Base-by-base conservation (phyloP, 1,140 invertebrate genomes). In the Tetraneura akinire region DNA sequence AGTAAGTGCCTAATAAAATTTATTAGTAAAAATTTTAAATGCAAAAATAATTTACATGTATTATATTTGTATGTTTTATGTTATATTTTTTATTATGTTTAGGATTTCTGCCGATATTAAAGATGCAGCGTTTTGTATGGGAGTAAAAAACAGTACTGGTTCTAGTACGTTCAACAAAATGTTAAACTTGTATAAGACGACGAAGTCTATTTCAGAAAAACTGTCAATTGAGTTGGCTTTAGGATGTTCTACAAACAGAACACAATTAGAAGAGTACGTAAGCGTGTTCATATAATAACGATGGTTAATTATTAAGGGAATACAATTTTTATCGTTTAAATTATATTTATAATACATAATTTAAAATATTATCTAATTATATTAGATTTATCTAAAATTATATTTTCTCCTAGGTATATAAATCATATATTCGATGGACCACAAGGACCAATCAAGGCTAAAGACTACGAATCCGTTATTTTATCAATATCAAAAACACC, bases 131-230 rank as follows among this genome's bases (percentile, higher is more conserved):
- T 68, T 71, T 10, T 82, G 81, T 29, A 80, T 62, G 3, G 80
- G 62, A 42, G 66, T 82, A 26, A 80, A 42, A 66, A 23, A 29
- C 42, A 68, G 68, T 9, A 78, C 57, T 14, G 32, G 47, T 2
- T 49, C 68, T 11, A 21, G 3, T n/a, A 37, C 49, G 2, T 82
- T 80, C 66, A 68, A 62, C 3, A 49, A 42, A 16, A 26, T 82
- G 47, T 82, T 80, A 70, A 14, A 80, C 11, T 62, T 71, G 26
- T 80, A 80, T 21, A 45, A 18, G 3, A 80, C 18, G 23, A 60
- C 81, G 18, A 64, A 74, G 47, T 37, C 71, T 23, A 51, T 80
- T 18, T 76, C 80, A 23, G 81, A 82, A 66, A 80, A 71, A 37
- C 47, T 49, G 21, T 49, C 57, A 6, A 32, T 76, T 18, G 14